phyloP scores from a whole-genome alignment of 2,888 invertebrate species.

The Archips crataeganus region DNA sequence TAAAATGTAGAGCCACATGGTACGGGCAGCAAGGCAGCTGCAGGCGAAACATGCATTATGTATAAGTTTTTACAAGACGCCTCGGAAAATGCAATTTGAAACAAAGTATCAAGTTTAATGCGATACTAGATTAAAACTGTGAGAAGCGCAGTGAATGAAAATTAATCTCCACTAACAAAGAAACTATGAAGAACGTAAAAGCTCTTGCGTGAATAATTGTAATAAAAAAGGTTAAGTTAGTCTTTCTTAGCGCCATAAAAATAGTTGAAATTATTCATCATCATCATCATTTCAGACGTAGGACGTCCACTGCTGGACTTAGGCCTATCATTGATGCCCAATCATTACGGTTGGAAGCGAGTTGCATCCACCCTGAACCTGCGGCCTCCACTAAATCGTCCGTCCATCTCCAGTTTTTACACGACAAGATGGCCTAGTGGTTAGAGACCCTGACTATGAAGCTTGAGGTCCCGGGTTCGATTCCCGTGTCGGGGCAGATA shows the following conservation, averaged over 20 bases:
- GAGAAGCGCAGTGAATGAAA: slow-evolving; percentile 50
- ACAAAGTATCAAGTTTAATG: slow-evolving; percentile 85
- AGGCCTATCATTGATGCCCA: too few relatives aligned
- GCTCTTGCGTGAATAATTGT: background rate
- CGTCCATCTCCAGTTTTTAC: too few relatives aligned
- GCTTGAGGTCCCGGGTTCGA: too few relatives aligned
- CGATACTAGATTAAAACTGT: slow-evolving; percentile 77
- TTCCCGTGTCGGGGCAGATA: too few relatives aligned
- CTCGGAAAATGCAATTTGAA: slow-evolving; percentile 82
- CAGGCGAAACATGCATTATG: slow-evolving; percentile 81
- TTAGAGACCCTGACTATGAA: too few relatives aligned
- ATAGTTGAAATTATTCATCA: too few relatives aligned
- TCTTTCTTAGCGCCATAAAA: background rate
- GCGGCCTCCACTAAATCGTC: too few relatives aligned
- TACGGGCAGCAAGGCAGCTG: slow-evolving; percentile 69
- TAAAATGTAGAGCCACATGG: slow-evolving; percentile 43
- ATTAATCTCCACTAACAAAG: slow-evolving; percentile 32
- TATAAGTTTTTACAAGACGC: slow-evolving; percentile 81
- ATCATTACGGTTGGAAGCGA: too few relatives aligned
- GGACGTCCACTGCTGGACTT: too few relatives aligned
- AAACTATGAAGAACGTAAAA: slow-evolving; percentile 10
- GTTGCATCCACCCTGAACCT: too few relatives aligned
- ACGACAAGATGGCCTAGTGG: too few relatives aligned
- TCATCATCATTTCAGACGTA: too few relatives aligned
- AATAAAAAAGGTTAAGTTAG: slow-evolving; percentile 5